phyloP scores from a whole-genome alignment of 2,888 invertebrate genomes.

The Leptogaster cylindrica region DNA sequence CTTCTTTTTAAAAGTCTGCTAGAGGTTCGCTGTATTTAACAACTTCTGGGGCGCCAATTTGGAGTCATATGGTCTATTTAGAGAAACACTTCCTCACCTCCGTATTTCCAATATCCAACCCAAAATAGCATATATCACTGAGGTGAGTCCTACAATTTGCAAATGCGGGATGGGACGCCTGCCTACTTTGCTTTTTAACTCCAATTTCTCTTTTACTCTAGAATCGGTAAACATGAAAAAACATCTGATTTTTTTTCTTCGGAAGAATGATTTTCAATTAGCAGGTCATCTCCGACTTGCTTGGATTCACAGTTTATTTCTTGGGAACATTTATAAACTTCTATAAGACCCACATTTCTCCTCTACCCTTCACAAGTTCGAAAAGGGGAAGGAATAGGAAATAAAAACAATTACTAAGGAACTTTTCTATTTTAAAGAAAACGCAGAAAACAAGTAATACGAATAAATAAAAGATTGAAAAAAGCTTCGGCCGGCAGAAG shows the following conservation, averaged over 20 bases:
- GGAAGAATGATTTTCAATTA: conserved; percentile 15
- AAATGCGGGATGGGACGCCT: no score
- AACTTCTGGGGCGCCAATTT: conserved; percentile 50
- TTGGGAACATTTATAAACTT: conserved; percentile 2
- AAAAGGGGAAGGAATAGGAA: neutral
- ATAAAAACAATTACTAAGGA: neutral
- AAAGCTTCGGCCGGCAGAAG: conserved; percentile 27
- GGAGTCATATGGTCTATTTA: no score
- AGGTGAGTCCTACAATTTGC: no score
- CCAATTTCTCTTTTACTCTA: no score
- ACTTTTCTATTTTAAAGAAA: neutral
- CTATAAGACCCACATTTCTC: no score
- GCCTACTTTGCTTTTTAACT: no score
- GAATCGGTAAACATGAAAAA: no score
- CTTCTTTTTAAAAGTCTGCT: conserved; percentile 53
- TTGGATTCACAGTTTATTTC: neutral
- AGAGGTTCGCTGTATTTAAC: conserved; percentile 1
- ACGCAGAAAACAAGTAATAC: neutral
- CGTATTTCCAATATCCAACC: no score
- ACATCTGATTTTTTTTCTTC: no score
- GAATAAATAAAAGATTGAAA: conserved; percentile 5
- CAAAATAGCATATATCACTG: no score
- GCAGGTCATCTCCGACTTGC: conserved; percentile 5
- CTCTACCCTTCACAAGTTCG: neutral
- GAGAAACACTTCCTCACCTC: no score